phyloP scores from a whole-genome alignment of 2,797 vertebrate species.

The Anguilla anguilla region DNA sequence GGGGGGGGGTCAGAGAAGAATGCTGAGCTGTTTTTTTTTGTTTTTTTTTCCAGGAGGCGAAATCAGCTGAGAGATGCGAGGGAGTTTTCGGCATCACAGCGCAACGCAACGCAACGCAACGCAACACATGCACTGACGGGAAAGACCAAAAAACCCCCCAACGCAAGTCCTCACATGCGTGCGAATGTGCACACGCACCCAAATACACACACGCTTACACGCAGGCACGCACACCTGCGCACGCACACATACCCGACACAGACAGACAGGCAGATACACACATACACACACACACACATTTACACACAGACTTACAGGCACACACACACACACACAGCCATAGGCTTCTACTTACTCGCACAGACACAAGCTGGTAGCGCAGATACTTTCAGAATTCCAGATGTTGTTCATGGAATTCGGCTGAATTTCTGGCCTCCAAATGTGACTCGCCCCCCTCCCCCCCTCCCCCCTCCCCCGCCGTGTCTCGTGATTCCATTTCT shows the following conservation, averaged over 20 bases:
- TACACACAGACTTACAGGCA: conserved; percentile 11
- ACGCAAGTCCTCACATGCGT: conserved; percentile 36
- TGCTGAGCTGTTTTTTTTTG: conserved; percentile 59
- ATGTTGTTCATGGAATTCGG: conserved; percentile 76
- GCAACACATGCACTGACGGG: neutral
- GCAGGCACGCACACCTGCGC: conserved; percentile 3
- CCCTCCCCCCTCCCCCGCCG: conserved; percentile 40
- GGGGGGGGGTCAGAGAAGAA: conserved; percentile 48
- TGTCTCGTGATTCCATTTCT: conserved; percentile 61
- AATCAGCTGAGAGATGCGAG: conserved; percentile 65
- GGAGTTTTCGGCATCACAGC: conserved; percentile 21
- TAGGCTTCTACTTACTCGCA: neutral
- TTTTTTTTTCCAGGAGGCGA: conserved; percentile 57
- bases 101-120: too few species aligned
- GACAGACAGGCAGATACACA: neutral
- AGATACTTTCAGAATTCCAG: conserved; percentile 74
- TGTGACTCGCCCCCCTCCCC: conserved; percentile 58
- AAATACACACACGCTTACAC: neutral
- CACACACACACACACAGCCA: conserved; percentile 2
- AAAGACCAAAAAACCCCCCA: neutral
- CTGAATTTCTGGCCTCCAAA: conserved; percentile 68
- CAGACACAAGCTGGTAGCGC: conserved; percentile 42
- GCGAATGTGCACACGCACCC: conserved; percentile 38
- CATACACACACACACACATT: neutral
- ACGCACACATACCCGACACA: neutral